These are phyloP conservation scores for Globodera rostochiensis DNA, from an alignment of 1,140 invertebrate genomes.

Conservation along the genomic window DNA sequence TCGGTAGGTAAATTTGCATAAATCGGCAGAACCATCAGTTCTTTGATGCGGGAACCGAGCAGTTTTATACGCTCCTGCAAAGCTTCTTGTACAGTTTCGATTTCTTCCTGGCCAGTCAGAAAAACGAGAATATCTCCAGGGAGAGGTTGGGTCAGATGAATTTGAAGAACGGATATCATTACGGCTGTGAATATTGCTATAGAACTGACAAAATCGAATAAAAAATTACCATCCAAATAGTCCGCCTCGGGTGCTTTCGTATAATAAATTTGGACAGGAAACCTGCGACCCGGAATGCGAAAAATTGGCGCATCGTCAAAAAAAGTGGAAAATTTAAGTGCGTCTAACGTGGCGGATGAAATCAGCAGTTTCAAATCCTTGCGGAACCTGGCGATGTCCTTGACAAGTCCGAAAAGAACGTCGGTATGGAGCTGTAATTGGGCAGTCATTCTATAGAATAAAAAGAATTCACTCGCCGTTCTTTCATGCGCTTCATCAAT, in stretches of 20 bases:
- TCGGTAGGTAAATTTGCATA: conserved; percentile 98
- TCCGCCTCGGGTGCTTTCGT: conserved; percentile 96
- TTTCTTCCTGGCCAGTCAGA: conserved; percentile 77
- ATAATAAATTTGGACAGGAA: conserved; percentile 92
- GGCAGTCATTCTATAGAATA: conserved; percentile 75
- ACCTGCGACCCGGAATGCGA: conserved; percentile 83
- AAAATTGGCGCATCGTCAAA: conserved; percentile 99
- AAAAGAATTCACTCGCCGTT: conserved; percentile 86
- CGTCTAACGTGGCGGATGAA: conserved; percentile 95
- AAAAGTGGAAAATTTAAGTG: conserved; percentile 90
- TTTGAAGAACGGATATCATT: conserved; percentile 93
- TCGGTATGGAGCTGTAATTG: conserved; percentile 73
- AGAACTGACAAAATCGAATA: conserved; percentile 6
- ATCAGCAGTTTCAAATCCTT: conserved; percentile 92
- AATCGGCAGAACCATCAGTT: conserved; percentile 90
- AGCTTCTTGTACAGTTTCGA: conserved; percentile 60
- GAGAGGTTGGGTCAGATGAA: conserved; percentile 89
- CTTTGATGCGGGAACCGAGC: conserved; percentile 86
- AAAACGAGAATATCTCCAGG: conserved; percentile 94
- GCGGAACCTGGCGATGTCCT: conserved; percentile 92
- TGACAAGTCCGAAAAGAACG: conserved; percentile 95
- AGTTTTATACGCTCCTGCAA: conserved; percentile 57
- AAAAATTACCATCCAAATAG: conserved; percentile 26
- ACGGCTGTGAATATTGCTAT: conserved; percentile 71
- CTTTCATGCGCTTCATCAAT: conserved; percentile 99